Evolutionary conservation across 2,888 invertebrate genomes (phyloP).

Genomic region (Tinea pellionella): DNA sequence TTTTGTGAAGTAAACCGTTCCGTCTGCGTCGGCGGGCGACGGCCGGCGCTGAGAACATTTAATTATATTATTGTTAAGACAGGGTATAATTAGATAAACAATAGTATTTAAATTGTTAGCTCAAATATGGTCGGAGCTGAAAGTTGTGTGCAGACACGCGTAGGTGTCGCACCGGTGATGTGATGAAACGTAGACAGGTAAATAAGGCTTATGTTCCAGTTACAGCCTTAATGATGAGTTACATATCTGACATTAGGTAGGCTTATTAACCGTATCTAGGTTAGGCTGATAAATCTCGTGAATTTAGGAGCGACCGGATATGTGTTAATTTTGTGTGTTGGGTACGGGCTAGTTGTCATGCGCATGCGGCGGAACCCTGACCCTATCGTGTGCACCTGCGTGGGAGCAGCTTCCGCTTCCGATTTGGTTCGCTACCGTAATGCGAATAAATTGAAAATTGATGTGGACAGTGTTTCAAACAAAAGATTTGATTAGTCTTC

Average conservation of each 20-base stretch:
- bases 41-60: conserved; percentile 19
- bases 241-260: neutral
- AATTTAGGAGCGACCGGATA: conserved; percentile 37
- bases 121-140: conserved; percentile 32
- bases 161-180: conserved; percentile 10
- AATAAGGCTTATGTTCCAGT: neutral
- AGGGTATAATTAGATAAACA: conserved; percentile 48
- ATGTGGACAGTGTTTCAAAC: neutral
- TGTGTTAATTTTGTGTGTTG: conserved; percentile 21
- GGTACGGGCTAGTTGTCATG: conserved; percentile 24
- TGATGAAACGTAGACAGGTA: conserved; percentile 4
- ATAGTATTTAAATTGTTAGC: conserved; percentile 43
- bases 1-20: neutral
- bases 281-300: neutral
- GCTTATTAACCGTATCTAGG: conserved; percentile 2
- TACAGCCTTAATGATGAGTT: neutral
- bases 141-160: conserved; percentile 18
- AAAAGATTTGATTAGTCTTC: neutral
- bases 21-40: conserved; percentile 7
- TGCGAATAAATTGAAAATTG: neutral
- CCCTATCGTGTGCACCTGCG: conserved; percentile 20
- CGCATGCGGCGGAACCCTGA: conserved; percentile 22
- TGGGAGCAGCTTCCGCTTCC: conserved; percentile 63
- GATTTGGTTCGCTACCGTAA: conserved; percentile 33
- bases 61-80: conserved; percentile 34